Evolutionary conservation across 2,113 vertebrate species (phyloP), one percentile per base, ranked within the genome.

Genomic region (Eudorcas thomsonii): DNA sequence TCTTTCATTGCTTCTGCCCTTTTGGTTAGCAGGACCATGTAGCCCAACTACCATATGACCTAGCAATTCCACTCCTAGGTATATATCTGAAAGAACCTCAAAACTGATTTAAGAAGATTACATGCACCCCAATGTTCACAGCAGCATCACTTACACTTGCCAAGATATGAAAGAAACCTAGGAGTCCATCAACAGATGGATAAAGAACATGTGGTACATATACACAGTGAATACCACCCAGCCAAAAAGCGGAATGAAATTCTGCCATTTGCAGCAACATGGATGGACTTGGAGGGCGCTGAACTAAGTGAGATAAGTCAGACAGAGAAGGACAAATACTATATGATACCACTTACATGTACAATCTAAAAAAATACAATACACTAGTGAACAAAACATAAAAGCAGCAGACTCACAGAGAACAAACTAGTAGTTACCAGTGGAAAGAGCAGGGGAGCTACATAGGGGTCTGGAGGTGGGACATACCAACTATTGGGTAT

Each of bases 1-100:
- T 23, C 62, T 94, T 96, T 80, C 48, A 88, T 71, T 82, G 39
- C 36, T 88, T 88, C 55, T 84, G 23, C 30, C 30, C 52, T 62
- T 92, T 94, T 89, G 64, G 33, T 62, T 96, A 55, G 39, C 23
- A 87, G 91, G 43, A 39, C 16, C 33, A 6, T 52, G 21, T 13
- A 94, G 39, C 25, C 16, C 57, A 84, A 36, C 19, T 36, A n/a
- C 11, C 50, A 54, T n/a, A 36, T 54, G 33, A 82, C 33, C 50
- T n/a, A 36, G 80, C 50, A 54, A n/a, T 82, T 82, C 50, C 19
- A 1, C 33, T 54, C 80, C 80, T 82, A n/a, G 19, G 19, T 54
- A 54, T 82, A 25, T 54, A 54, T 36, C 50, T 25, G 50, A 82
- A 82, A 54, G 50, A 82, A 54, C 50, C 50, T 19, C 50, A n/a